Base-by-base conservation (phyloP, 2,113 vertebrate species). In the Monopterus albus region DNA sequence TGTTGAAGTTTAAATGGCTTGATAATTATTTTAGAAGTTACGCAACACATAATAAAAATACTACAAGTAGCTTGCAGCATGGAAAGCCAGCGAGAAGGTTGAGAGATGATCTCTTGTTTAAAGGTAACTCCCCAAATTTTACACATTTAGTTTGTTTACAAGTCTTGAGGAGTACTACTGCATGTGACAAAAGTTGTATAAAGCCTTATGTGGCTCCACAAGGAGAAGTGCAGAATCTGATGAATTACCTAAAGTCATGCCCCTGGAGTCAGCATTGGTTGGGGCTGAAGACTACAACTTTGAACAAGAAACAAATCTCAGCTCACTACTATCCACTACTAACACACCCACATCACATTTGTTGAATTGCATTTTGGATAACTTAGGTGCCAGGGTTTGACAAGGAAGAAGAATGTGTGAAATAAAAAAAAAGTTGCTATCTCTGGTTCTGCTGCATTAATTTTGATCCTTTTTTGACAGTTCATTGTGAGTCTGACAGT, bases 1-100 rank as follows among this genome's bases (percentile, higher is more conserved):
- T 49, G 14, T 28, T 68, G 15, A 68, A 57, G 47, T 45, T 45
- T n/a, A 75, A 75, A 75, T 29, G 65, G 31, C 15, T 40, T 29
- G 42, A 64, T 43, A 59, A 53, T 60, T 59, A 55, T 55, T 63
- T 15, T 45, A 6, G 14, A 55, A 59, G 46, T 64, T 55, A 55
- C 7, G 7, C 42, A 72, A 57, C 21, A 31, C 25, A 18, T 29
- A 13, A 75, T 55, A 64, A 71, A 71, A 58, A 47, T 56, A 47
- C 21, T 36, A 29, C 28, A 14, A 20, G 43, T 29, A 23, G 43
- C 47, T 49, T 47, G 14, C n/a, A 50, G 58, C 35, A 35, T 20
- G 36, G 35, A 50, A 71, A 52, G 12, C 25, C 15, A 35, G 45
- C 21, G 14, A 35, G 12, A 9, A 43, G 26, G 26, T 40, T 29